Percentiles rank a stretch among this genome's conserved stretches.
These are phyloP conservation scores for Ara ararauna DNA, from an alignment of 2,797 vertebrate genomes.

Conservation along the genomic window DNA sequence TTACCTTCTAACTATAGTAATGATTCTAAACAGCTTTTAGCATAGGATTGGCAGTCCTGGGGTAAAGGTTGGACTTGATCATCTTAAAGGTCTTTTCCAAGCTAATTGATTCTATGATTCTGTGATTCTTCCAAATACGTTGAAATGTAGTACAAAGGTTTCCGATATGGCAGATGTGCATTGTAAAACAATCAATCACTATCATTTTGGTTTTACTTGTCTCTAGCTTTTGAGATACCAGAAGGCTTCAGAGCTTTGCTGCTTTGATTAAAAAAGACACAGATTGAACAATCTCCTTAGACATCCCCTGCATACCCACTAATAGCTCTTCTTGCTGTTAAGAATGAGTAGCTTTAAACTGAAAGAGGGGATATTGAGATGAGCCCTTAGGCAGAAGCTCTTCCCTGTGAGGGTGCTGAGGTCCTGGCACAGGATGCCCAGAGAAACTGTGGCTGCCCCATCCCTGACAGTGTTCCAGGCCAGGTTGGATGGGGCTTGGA, in stretches of 20 bases:
- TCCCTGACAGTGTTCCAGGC: neutral
- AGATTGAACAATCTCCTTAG: neutral
- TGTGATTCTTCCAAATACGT: neutral
- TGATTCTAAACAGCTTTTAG: neutral
- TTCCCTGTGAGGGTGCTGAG: neutral
- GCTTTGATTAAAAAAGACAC: neutral
- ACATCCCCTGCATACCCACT: neutral
- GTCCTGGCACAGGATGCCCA: neutral
- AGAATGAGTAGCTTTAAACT: neutral
- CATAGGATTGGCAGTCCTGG: neutral
- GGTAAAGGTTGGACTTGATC: neutral
- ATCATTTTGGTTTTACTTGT: neutral
- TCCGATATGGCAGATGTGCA: neutral
- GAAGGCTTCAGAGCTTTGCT: neutral
- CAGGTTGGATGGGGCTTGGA: neutral
- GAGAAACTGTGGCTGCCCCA: neutral
- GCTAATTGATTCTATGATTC: no score
- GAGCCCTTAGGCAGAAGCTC: neutral
- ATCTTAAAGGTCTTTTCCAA: no score
- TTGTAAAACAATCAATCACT: neutral
- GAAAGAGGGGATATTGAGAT: neutral
- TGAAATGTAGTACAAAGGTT: neutral
- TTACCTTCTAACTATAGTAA: neutral
- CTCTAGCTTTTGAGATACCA: neutral
- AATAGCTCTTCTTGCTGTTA: neutral